Conservation (phyloP, 2,113 vertebrate species). For the Sander vitreus region DNA sequence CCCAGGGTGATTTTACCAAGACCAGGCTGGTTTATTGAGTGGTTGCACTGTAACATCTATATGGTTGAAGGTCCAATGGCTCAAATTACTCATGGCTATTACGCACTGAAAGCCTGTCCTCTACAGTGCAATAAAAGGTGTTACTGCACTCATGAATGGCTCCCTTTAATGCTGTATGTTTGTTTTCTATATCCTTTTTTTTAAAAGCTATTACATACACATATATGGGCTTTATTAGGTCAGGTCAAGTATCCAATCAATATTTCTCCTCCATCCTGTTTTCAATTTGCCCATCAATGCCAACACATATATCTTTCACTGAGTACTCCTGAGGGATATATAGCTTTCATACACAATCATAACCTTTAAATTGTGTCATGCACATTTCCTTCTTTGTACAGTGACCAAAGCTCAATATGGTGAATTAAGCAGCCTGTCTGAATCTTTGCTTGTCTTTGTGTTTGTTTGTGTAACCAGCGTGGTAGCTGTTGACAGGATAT, state of each 20-base stretch:
- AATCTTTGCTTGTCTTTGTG: slow-evolving; percentile 29
- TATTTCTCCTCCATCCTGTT: slow-evolving; percentile 12
- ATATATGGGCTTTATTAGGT: slow-evolving; percentile 4
- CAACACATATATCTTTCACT: slow-evolving; percentile 9
- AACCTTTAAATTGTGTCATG: slow-evolving; percentile 9
- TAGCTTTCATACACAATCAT: slow-evolving; percentile 6
- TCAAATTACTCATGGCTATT: slow-evolving; percentile 69
- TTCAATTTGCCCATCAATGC: slow-evolving; percentile 10
- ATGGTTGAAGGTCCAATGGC: slow-evolving; percentile 65
- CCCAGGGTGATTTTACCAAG: slow-evolving; percentile 60
- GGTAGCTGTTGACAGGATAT: slow-evolving; percentile 41
- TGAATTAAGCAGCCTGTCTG: slow-evolving; percentile 14
- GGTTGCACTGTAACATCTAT: slow-evolving; percentile 58
- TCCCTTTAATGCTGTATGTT: slow-evolving; percentile 43
- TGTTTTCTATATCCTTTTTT: slow-evolving; percentile 41
- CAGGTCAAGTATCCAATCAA: slow-evolving; percentile 27
- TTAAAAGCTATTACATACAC: slow-evolving; percentile 30
- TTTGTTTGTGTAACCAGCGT: slow-evolving; percentile 40
- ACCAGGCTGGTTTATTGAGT: slow-evolving; percentile 65
- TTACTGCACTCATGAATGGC: slow-evolving; percentile 56
- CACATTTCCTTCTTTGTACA: neutral
- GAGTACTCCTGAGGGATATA: slow-evolving; percentile 7
- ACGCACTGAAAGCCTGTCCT: slow-evolving; percentile 52
- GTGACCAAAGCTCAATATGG: slow-evolving; percentile 4
- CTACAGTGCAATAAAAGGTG: slow-evolving; percentile 65